A percentile compares a stretch with the other conserved stretches of the same genome.
Evolutionary conservation across 2,797 vertebrate species (phyloP).

Genomic region (Eutrigla gurnardus): DNA sequence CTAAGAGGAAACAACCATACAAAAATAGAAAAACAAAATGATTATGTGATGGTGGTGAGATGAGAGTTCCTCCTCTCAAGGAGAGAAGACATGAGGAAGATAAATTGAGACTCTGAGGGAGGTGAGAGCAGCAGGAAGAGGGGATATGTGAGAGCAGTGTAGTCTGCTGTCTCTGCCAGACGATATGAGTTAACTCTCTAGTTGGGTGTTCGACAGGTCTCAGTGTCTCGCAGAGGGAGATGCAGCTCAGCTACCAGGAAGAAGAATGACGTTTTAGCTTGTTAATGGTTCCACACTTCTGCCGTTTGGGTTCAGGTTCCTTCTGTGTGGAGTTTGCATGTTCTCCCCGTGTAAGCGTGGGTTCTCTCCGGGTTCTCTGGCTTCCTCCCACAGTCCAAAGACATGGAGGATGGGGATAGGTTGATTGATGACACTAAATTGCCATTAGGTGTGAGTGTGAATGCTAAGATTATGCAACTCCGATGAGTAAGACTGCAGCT

Average conservation of each 20-base stretch:
- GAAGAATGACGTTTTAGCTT: slow-evolving; percentile 10
- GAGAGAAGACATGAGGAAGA: slow-evolving; percentile 14
- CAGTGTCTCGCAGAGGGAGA: slow-evolving; percentile 37
- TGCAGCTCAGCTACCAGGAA: slow-evolving; percentile 35
- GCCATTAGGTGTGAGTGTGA: too few species aligned
- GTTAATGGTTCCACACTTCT: slow-evolving; percentile 31
- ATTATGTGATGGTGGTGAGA: slow-evolving; percentile 13
- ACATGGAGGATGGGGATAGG: too few species aligned
- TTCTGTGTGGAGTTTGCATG: too few species aligned
- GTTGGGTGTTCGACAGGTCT: slow-evolving; percentile 33
- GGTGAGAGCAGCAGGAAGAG: slow-evolving; percentile 27
- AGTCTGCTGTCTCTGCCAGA: slow-evolving; percentile 15
- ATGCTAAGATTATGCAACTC: background rate
- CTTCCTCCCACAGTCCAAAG: too few species aligned
- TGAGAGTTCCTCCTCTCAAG: slow-evolving; percentile 13
- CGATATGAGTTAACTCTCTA: slow-evolving; percentile 7
- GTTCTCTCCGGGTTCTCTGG: too few species aligned
- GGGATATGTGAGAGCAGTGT: slow-evolving; percentile 8
- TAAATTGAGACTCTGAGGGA: slow-evolving; percentile 14
- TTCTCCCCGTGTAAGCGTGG: too few species aligned
- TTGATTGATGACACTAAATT: too few species aligned
- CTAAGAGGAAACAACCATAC: background rate
- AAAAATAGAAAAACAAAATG: slow-evolving; percentile 11
- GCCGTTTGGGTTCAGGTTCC: too few species aligned
- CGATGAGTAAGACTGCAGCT: background rate